Evolutionary conservation across 2,113 vertebrate species (phyloP), one percentile per base, ranked within the genome.

Genomic region (Spilogale gracilis): DNA sequence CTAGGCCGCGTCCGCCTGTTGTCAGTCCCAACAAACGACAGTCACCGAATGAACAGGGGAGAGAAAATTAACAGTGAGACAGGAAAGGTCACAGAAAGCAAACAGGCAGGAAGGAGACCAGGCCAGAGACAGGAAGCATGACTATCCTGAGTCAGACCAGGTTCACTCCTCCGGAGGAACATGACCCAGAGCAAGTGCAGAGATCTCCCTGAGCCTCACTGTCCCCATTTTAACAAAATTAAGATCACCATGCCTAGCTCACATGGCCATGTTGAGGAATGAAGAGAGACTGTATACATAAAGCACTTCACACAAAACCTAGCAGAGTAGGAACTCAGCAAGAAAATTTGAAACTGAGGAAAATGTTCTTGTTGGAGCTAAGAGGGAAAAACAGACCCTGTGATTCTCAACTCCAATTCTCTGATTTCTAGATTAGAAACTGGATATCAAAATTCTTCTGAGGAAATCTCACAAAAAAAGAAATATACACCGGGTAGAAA

Each of bases 381-480:
- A 81, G 17, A 6, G 12, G 3, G 7, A 48, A 91, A 94, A 67
- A 78, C 6, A 63, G 38, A 65, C 20, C 16, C 21, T 80, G 23
- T 60, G 65, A 30, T 56, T 96, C 50, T 83, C 45, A 95, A 84
- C 88, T 56, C 25, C 63, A 91, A 25, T 81, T 79, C 8, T 85
- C 45, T 91, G 43, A 56, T 56, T 98, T 96, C 76, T 93, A 89
- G 9, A 95, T 63, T 85, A 50, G 54, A 96, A 96, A 96, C 18
- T 32, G 17, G 14, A 13, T 85, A 67, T 10, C 20, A 48, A 74
- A 32, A 48, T 54, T 10, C 30, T 91, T 74, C 85, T 16, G 58
- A 89, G 18, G 65, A 79, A 88, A 91, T 58, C 43, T 27, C 48
- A 23, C 43, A 38, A 27, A 83, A 87, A 94, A 74, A 94, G 43